Percentiles rank a stretch among this genome's conserved stretches.
phyloP scores from a whole-genome alignment of 2,888 invertebrate genomes.

The Lamellibrachia satsuma region DNA sequence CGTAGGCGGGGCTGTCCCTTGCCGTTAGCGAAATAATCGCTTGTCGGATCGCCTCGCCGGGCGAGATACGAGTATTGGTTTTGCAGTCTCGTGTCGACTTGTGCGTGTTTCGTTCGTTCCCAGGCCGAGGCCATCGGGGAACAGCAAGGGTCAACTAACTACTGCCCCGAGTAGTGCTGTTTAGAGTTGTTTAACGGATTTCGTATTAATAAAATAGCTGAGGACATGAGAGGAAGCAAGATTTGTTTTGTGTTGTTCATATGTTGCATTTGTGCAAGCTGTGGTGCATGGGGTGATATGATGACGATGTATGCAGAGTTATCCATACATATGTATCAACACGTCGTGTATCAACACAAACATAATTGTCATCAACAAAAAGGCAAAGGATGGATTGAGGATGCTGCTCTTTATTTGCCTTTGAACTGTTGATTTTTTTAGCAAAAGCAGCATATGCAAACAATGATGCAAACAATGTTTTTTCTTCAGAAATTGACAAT shows the following conservation, averaged over 20 bases:
- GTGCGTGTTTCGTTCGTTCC: neutral
- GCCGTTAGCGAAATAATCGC: neutral
- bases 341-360: too few species aligned
- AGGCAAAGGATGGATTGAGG: too few species aligned
- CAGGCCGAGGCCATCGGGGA: neutral
- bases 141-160: neutral
- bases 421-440: too few species aligned
- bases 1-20: constrained; percentile 1
- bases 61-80: neutral
- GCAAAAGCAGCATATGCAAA: neutral
- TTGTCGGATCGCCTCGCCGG: neutral
- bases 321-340: too few species aligned
- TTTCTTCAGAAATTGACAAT: neutral
- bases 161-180: neutral
- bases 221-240: neutral
- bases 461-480: neutral
- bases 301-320: too few species aligned
- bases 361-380: too few species aligned
- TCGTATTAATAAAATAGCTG: constrained; percentile 12
- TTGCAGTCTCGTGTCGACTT: neutral
- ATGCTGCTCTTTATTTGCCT: too few species aligned
- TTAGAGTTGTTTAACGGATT: constrained; percentile 13
- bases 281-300: too few species aligned
- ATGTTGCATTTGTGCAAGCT: too few species aligned
- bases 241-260: too few species aligned